Conservation (phyloP, 1,140 invertebrate genomes). For the Drosophila burlai region DNA sequence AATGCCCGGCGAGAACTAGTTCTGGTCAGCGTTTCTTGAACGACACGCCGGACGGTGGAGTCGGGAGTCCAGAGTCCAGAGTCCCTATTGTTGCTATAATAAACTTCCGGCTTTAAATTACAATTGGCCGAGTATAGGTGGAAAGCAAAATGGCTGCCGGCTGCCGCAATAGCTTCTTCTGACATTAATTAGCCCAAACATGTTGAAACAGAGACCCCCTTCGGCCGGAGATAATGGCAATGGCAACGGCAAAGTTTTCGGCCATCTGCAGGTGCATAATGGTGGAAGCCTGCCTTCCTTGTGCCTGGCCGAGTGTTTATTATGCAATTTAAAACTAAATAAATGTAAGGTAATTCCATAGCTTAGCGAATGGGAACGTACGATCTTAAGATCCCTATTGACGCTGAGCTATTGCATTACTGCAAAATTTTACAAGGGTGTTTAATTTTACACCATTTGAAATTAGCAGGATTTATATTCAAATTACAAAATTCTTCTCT, state of each 20-base stretch:
- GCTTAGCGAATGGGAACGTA: background rate
- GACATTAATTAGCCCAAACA: slow-evolving; percentile 81
- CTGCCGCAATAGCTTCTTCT: slow-evolving; percentile 63
- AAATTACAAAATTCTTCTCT: too few relatives aligned
- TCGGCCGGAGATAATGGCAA: slow-evolving; percentile 31
- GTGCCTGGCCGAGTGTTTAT: slow-evolving; percentile 53
- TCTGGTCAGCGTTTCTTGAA: slow-evolving; percentile 49
- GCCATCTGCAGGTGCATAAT: slow-evolving; percentile 70
- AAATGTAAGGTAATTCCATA: background rate
- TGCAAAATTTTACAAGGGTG: background rate
- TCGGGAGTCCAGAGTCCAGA: slow-evolving; percentile 28
- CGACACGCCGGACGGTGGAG: slow-evolving; percentile 28
- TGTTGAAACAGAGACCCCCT: slow-evolving; percentile 41
- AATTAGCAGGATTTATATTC: too few relatives aligned
- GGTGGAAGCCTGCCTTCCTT: slow-evolving; percentile 4
- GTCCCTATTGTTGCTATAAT: slow-evolving; percentile 72
- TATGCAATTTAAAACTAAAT: slow-evolving; percentile 48
- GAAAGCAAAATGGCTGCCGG: slow-evolving; percentile 51
- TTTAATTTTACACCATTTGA: background rate
- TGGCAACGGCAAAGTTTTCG: slow-evolving; percentile 63
- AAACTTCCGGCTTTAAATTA: slow-evolving; percentile 81
- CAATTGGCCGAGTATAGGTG: slow-evolving; percentile 56
- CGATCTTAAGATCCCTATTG: background rate
- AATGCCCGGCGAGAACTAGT: slow-evolving; percentile 20
- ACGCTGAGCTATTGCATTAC: background rate